Base-by-base conservation (phyloP, 2,888 invertebrate genomes). In the Trachelus iudaicus region DNA sequence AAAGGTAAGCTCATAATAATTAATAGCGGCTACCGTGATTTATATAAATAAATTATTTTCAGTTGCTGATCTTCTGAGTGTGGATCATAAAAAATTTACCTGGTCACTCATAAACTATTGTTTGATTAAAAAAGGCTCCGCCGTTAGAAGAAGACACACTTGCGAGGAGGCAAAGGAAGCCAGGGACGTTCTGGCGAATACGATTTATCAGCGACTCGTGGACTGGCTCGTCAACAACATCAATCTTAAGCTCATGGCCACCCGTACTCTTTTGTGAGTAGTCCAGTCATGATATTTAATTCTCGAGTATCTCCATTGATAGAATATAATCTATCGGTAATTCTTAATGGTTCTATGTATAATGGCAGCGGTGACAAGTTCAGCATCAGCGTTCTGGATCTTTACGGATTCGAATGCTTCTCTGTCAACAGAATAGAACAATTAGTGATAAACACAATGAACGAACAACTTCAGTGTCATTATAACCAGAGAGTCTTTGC, bases 371-470 rank as follows among this genome's bases (percentile, higher is more conserved):
- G 97, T 9, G 97, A 98, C 86, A 95, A 95, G 87, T 95, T 95
- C 88, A 95, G 95, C 73, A 94, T 98, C 73, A 95, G 96, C 85
- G 92, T 98, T 76, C 92, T 98, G 86, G 98, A 98, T 89, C 95
- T 97, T 92, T 98, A 96, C 88, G 98, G 98, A 0, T 98, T 98
- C 89, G 98, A 98, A 92, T 98, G 98, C 89, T 97, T 96, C 90
- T 94, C 95, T 84, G 94, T 95, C 85, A 98, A 98, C 92, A 94
- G 95, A 15, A 93, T 98, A 81, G 97, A 98, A 85, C 98, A 98
- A 90, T 93, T 98, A 12, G 95, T 97, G 84, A 95, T 98, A 3
- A 98, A 98, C 89, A 95, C 96, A 1, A 94, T 97, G 79, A 98
- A 98, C 89, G 98, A 98, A 90, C 98, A 98, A 92, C 94, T 98